Evolutionary conservation across 2,113 vertebrate species (phyloP).

Genomic region (Nymphicus hollandicus): DNA sequence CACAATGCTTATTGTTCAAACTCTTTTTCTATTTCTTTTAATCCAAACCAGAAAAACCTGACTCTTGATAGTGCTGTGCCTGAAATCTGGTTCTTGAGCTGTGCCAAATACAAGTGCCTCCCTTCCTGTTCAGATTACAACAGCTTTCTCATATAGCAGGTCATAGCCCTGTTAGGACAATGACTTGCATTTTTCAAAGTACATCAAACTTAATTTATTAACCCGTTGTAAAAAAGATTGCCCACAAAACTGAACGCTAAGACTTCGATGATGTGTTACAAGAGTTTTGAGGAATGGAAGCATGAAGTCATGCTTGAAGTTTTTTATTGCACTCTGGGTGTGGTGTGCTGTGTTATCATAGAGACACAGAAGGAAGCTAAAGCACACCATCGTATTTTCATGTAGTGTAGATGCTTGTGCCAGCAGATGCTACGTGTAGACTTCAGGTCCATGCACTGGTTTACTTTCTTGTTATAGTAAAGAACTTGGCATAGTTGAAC

Average conservation of each 20-base stretch:
- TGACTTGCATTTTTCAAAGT: constrained; percentile 5
- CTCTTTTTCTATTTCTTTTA: neutral
- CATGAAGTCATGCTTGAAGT: neutral
- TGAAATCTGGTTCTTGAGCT: neutral
- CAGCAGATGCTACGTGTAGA: neutral
- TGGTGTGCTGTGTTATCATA: neutral
- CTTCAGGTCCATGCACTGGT: neutral
- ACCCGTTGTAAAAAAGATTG: neutral
- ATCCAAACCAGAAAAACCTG: neutral
- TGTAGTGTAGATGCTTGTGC: neutral
- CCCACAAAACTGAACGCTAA: neutral
- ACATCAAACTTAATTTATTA: neutral
- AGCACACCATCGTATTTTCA: neutral
- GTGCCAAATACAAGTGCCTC: neutral
- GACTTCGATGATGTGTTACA: neutral
- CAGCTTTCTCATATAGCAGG: neutral
- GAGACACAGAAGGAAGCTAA: neutral
- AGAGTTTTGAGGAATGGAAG: neutral
- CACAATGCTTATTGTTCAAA: neutral
- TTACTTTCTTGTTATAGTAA: neutral
- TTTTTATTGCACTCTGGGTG: neutral
- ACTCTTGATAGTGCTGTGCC: neutral
- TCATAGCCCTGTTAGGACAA: neutral
- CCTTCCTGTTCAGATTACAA: neutral
- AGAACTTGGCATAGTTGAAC: neutral